A percentile compares a stretch with the other conserved stretches of the same genome.
Conservation (phyloP, 2,113 vertebrate species). For the Periophthalmodon schlosseri region DNA sequence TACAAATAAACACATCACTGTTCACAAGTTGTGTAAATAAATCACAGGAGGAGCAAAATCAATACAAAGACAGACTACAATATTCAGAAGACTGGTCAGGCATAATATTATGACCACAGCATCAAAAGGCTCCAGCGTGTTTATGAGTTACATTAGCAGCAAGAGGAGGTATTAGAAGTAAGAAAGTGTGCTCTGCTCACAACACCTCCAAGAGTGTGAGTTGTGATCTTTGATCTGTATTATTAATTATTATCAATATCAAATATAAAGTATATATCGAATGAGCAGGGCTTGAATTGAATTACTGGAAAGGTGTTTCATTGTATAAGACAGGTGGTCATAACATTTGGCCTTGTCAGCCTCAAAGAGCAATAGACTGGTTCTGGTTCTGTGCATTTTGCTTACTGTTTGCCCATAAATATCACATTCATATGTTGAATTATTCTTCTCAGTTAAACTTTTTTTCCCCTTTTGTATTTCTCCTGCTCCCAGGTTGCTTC, state of each 20-base stretch:
- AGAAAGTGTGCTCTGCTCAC: neutral
- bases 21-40: conserved; percentile 28
- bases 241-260: no score
- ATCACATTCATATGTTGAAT: neutral
- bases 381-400: neutral
- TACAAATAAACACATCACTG: conserved; percentile 35
- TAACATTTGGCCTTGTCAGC: neutral
- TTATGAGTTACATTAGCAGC: neutral
- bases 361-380: neutral
- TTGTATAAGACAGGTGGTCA: neutral
- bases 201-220: neutral
- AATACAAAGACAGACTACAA: neutral
- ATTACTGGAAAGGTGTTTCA: neutral
- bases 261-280: neutral
- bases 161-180: neutral
- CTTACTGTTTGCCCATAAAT: neutral
- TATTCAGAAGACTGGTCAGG: neutral
- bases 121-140: neutral
- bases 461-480: conserved; percentile 5
- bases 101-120: neutral
- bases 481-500: conserved; percentile 86
- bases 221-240: neutral
- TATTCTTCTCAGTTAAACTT: neutral
- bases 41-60: conserved; percentile 22
- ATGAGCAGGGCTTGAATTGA: neutral